Conservation (phyloP, 1,140 invertebrate species). For the Triops longicaudatus region DNA sequence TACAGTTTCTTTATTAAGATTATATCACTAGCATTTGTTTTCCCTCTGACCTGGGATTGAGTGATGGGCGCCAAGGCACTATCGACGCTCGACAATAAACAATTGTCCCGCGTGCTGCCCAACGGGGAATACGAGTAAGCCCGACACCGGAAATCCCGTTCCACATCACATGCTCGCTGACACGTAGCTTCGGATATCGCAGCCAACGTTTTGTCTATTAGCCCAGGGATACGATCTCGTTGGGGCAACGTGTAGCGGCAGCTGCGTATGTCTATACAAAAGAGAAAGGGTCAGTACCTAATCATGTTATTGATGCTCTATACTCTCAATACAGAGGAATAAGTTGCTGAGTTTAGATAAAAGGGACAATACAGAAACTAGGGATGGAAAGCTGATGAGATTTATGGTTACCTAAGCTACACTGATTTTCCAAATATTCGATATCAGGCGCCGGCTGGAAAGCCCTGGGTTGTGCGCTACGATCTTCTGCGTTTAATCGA, state of each 20-base stretch:
- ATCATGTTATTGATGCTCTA: neutral
- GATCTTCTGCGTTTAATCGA: conserved; percentile 41
- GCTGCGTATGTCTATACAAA: conserved; percentile 35
- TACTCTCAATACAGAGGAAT: neutral
- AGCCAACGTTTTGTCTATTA: conserved; percentile 41
- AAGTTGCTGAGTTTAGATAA: too few species aligned
- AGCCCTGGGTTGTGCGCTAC: conserved; percentile 38
- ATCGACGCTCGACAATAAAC: conserved; percentile 28
- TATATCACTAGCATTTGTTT: conserved; percentile 38
- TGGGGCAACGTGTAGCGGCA: conserved; percentile 39
- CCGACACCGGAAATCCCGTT: conserved; percentile 44
- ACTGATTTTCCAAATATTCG: conserved; percentile 49
- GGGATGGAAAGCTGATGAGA: too few species aligned
- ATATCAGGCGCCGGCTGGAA: conserved; percentile 37
- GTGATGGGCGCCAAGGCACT: conserved; percentile 31
- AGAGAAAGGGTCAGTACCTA: neutral
- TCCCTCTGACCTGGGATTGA: conserved; percentile 40
- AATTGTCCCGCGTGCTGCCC: conserved; percentile 36
- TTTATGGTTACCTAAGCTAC: conserved; percentile 39
- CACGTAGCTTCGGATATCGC: conserved; percentile 41
- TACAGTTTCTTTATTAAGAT: conserved; percentile 32
- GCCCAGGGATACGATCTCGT: conserved; percentile 40
- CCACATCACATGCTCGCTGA: conserved; percentile 42
- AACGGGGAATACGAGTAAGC: conserved; percentile 43
- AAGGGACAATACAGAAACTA: too few species aligned